Base-by-base conservation (phyloP, 2,888 invertebrate species). In the Lottia scabra region DNA sequence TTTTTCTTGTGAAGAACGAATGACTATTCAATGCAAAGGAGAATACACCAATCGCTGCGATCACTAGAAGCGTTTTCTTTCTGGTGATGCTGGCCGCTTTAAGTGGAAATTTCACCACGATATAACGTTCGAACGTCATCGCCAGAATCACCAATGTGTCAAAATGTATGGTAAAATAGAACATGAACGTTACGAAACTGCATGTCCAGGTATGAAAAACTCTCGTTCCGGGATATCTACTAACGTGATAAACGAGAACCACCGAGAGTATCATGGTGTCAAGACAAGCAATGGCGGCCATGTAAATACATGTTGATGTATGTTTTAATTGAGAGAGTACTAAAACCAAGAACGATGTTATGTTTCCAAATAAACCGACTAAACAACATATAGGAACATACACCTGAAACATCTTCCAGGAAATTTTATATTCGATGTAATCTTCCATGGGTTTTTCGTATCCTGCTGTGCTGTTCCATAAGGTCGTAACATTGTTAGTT, bases 61-160 rank as follows among this genome's bases (percentile, higher is more conserved):
- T 71, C n/a, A 62, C 46, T 16, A 67, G 72, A 44, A 72, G 12
- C 30, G 73, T 44, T n/a, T 70, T 68, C 16, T 62, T 68, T 16
- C 70, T 26, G 0, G 74, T 66, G 30, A 67, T 70, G 1, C 65
- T 56, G 13, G 38, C 56, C 1, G 75, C 71, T 38, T 72, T 63
- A 1, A 75, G 56, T 30, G 77, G 77, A 63, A 74, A 77, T 23
- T 30, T 64, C 4, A 77, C 74, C 48, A 67, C 74, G 16, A 77
- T 30, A 65, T 67, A 77, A 23, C 75, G 71, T 27, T 77, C 77
- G 10, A 70, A 30, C n/a, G 77, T 77, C 73, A 77, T 73, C 48
- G 71, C 75, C 19, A 75, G 62, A 45, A 77, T 38, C 19, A 74
- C 30, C 45, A 72, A 68, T 8, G 73, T 73, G 63, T 72, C 74